These are phyloP conservation scores for Dallia pectoralis DNA, from an alignment of 2,797 vertebrate species.

Conservation along the genomic window DNA sequence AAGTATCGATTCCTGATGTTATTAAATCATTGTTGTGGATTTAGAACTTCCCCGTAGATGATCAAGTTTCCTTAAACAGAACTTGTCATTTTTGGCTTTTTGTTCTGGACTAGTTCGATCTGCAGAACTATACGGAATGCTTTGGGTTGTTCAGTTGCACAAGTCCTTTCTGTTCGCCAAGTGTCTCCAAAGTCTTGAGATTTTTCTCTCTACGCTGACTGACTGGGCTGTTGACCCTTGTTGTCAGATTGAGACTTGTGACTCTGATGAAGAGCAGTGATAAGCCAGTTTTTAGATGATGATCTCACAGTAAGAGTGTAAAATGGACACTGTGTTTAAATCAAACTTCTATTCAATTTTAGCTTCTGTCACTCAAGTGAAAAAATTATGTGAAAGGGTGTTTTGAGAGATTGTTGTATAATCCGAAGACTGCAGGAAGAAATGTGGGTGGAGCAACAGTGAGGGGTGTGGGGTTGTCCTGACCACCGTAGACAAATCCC, in stretches of 20 bases:
- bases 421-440: background rate
- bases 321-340: background rate
- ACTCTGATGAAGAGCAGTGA: background rate
- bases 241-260: background rate
- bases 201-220: background rate
- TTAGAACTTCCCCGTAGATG: background rate
- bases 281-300: background rate
- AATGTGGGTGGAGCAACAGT: background rate
- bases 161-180: too few species aligned
- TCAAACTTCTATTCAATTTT: background rate
- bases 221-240: background rate
- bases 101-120: too few species aligned
- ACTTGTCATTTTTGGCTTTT: background rate
- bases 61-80: background rate
- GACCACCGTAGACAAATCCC: slow-evolving; percentile 16
- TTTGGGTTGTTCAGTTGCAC: too few species aligned
- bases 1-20: too few species aligned
- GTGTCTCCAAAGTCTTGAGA: too few species aligned
- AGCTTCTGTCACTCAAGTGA: background rate
- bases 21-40: too few species aligned
- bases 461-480: background rate
- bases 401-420: background rate
- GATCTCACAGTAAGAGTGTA: background rate
- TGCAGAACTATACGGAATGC: too few species aligned
- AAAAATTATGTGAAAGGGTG: background rate